A percentile compares a stretch with the other conserved stretches of the same genome.
phyloP scores from a whole-genome alignment of 1,140 invertebrate species.

The Nephotettix cincticeps region DNA sequence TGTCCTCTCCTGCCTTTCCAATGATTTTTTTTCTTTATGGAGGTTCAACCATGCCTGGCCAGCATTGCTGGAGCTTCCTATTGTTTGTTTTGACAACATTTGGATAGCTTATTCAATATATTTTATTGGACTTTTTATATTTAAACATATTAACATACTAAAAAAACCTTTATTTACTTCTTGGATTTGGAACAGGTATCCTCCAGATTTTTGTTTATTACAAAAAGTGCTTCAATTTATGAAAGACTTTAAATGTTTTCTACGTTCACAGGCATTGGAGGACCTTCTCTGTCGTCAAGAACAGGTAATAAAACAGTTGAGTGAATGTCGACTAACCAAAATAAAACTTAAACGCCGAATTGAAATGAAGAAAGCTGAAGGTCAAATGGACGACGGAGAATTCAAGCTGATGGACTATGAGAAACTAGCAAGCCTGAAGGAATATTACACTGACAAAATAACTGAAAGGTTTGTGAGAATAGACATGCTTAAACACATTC shows the following conservation, averaged over 20 bases:
- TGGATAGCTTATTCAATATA: neutral
- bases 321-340: neutral
- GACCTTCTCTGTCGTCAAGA: neutral
- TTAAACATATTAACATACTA: neutral
- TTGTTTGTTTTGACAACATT: neutral
- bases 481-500: no score
- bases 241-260: neutral
- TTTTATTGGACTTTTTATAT: neutral
- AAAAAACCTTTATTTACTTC: neutral
- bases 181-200: neutral
- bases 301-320: neutral
- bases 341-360: neutral
- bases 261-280: neutral
- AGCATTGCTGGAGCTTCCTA: no score
- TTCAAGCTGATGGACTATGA: conserved; percentile 24
- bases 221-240: neutral
- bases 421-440: conserved; percentile 6
- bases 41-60: no score
- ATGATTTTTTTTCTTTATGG: no score
- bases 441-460: conserved; percentile 14
- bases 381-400: neutral
- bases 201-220: neutral
- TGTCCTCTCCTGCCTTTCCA: no score
- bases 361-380: neutral
- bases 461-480: conserved; percentile 16